Base-by-base conservation (phyloP, 1,140 invertebrate genomes). In the Sycobia sp. region DNA sequence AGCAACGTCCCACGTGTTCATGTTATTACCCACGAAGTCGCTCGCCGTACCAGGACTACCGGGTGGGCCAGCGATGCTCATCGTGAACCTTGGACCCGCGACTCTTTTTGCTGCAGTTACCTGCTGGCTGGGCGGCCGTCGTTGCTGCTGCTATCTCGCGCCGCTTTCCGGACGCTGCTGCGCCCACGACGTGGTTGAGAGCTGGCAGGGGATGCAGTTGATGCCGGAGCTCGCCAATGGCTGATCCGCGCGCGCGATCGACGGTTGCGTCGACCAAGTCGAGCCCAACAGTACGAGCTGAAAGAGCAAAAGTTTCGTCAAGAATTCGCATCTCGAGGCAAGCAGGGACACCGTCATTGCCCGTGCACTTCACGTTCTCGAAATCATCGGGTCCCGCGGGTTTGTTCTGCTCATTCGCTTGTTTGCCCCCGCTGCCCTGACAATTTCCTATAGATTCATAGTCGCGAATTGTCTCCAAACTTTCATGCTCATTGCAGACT, bases 281-380 rank as follows among this genome's bases (percentile, higher is more conserved):
- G 73, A 69, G 64, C 74, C 68, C 67, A 76, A 69, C 69, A 76
- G 39, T 66, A 78, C 65, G 68, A 77, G 69, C 68, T 71, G 69
- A 60, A 74, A 57, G 68, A 79, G 65, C 66, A 76, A 62, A 16
- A 75, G 69, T 54, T 67, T 74, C 22, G 13, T 25, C 65, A 71
- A 72, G 72, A 74, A 72, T 77, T 78, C 74, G 78, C 79, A 81
- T 81, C 72, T 79, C 78, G 76, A 76, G 73, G 76, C 71, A 75
- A 75, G 71, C 70, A 76, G 70, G 73, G 74, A 66, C 65, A 29
- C 18, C 54, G 46, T 74, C 74, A 80, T 57, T 78, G 73, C 78
- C 77, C 77, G 73, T 75, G 29, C 29, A 4, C 5, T 11, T 32
- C 29, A 32, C 5, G 29, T 11, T 11, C 11, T 4, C 29, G 29